Base-by-base conservation (phyloP, 2,797 vertebrate species). In the Propithecus deckenii region DNA sequence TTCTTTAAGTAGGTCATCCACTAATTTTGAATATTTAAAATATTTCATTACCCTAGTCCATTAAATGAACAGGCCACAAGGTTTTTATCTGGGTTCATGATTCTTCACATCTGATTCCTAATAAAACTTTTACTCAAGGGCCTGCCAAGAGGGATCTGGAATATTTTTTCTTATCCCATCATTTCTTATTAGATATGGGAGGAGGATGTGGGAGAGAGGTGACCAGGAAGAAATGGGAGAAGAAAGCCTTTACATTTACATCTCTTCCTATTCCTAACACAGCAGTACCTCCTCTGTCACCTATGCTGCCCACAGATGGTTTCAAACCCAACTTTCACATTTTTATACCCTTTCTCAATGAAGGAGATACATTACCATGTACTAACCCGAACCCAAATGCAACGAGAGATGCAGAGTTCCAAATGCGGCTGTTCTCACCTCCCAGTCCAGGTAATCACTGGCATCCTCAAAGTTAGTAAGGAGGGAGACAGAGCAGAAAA, bases 391-490 rank as follows among this genome's bases (percentile, higher is more conserved):
- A 99, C 98, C 98, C 98, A 81, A 98, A 99, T 48, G 98, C 98
- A 98, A 98, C 93, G 97, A 98, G 98, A 98, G 98, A 98, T 97
- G 98, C 98, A 98, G 98, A 98, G 98, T 98, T 98, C 98, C 98
- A 98, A 98, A 98, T 98, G 98, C 98, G 97, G 98, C 98, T 98
- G 98, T 98, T 99, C 99, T 99, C 98, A 99, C 99, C 99, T 99
- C 99, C 99, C 99, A 99, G 98, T 99, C 99, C 98, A 99, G 98
- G 98, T 99, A 99, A 98, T 99, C 99, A 98, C 98, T 98, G 98
- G 99, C 99, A 99, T 99, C 99, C 98, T 99, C 99, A 98, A 99
- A 99, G 98, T 99, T 99, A 98, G 99, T 99, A 97, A 99, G 99
- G 98, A 99, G 99, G 98, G 99, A 99, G 98, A 99, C 99, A 98